phyloP scores from a whole-genome alignment of 2,888 invertebrate genomes.

The Leptopilina drosophilae region DNA sequence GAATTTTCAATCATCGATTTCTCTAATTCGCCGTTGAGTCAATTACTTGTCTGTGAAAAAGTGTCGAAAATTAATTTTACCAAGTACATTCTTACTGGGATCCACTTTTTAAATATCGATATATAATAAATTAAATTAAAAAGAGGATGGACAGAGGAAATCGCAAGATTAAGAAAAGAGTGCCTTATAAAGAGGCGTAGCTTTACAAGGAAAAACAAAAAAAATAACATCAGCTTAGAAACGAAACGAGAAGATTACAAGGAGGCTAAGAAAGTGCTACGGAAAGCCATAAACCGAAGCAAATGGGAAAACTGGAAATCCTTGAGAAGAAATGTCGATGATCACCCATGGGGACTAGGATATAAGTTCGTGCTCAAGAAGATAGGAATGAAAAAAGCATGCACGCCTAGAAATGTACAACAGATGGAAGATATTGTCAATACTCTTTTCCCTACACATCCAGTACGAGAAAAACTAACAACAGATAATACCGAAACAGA shows the following conservation, averaged over 20 bases:
- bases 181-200: not conserved
- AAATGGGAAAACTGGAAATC: slow-evolving; percentile 40
- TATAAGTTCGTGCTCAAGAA: slow-evolving; percentile 49
- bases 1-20: no score
- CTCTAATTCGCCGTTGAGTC: no score
- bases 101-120: no score
- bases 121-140: no score
- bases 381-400: slow-evolving; percentile 33
- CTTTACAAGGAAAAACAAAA: not conserved
- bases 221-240: not conserved
- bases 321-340: slow-evolving; percentile 40
- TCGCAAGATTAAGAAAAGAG: not conserved
- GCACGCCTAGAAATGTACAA: slow-evolving; percentile 27
- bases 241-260: not conserved
- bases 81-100: no score
- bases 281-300: not conserved
- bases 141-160: not conserved
- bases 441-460: slow-evolving; percentile 44
- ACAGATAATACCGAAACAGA: not conserved
- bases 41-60: no score
- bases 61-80: no score
- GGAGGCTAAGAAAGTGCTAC: not conserved
- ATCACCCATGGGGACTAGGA: slow-evolving; percentile 48
- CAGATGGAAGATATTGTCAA: slow-evolving; percentile 39
- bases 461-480: not conserved